Conservation (phyloP, 2,888 invertebrate genomes). For the Metellina segmentata region DNA sequence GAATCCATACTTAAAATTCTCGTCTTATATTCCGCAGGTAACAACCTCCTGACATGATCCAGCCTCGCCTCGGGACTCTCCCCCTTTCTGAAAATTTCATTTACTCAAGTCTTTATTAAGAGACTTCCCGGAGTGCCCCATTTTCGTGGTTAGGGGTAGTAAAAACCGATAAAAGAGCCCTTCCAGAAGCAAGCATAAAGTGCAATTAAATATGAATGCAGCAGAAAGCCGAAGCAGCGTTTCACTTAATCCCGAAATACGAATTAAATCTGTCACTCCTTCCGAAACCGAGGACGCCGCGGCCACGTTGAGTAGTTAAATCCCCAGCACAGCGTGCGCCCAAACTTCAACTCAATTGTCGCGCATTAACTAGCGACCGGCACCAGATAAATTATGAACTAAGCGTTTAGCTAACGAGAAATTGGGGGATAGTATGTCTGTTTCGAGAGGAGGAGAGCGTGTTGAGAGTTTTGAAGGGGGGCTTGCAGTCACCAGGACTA, state of each 20-base stretch:
- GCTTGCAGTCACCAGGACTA: slow-evolving; percentile 15
- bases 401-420: slow-evolving; percentile 71
- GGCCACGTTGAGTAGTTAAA: slow-evolving; percentile 39
- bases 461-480: slow-evolving; percentile 13
- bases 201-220: slow-evolving; percentile 2
- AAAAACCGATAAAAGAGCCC: background rate
- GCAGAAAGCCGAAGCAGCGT: slow-evolving; percentile 28
- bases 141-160: background rate
- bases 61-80: too few species aligned
- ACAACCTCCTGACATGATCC: too few species aligned
- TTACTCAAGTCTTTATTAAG: too few species aligned
- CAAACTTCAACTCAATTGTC: slow-evolving; percentile 65
- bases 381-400: slow-evolving; percentile 70
- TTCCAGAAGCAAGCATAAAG: background rate
- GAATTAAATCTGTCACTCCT: slow-evolving; percentile 54
- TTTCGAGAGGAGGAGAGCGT: background rate
- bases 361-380: slow-evolving; percentile 47
- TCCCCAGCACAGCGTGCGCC: slow-evolving; percentile 9
- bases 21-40: too few species aligned
- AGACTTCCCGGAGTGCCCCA: too few species aligned
- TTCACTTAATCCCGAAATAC: slow-evolving; percentile 48
- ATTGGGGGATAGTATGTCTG: slow-evolving; percentile 39
- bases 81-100: too few species aligned
- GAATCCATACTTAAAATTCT: too few species aligned
- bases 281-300: background rate